phyloP scores from a whole-genome alignment of 2,797 vertebrate species.

The Mareca strepera region DNA sequence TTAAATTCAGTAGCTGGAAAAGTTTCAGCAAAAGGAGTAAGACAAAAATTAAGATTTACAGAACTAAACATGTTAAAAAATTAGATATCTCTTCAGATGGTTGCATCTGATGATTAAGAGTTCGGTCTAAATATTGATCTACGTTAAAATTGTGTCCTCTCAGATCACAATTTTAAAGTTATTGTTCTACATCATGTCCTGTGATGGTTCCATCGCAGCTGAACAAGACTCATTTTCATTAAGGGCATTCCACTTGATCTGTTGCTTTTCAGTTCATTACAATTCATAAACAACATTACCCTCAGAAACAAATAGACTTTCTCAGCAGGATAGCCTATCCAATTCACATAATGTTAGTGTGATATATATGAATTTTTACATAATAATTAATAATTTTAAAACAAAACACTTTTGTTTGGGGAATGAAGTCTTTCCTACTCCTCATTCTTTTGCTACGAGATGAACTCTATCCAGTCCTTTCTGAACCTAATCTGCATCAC shows the following conservation, averaged over 20 bases:
- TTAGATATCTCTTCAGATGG: background rate
- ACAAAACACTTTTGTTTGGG: background rate
- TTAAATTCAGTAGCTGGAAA: background rate
- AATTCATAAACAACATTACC: background rate
- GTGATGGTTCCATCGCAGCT: background rate
- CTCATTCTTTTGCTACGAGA: background rate
- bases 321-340: background rate
- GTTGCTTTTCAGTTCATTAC: background rate
- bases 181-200: background rate
- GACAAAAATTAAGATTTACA: background rate
- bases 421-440: background rate
- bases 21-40: background rate
- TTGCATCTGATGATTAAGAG: background rate
- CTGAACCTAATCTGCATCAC: background rate
- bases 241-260: background rate
- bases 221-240: background rate
- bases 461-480: background rate
- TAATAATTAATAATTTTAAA: background rate
- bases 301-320: background rate
- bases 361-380: background rate
- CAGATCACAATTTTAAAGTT: background rate
- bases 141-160: background rate
- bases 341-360: background rate
- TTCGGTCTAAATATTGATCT: background rate
- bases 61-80: background rate